A percentile compares a stretch with the other conserved stretches of the same genome.
phyloP scores from a whole-genome alignment of 2,888 invertebrate species.

The Drosophila subquinaria region DNA sequence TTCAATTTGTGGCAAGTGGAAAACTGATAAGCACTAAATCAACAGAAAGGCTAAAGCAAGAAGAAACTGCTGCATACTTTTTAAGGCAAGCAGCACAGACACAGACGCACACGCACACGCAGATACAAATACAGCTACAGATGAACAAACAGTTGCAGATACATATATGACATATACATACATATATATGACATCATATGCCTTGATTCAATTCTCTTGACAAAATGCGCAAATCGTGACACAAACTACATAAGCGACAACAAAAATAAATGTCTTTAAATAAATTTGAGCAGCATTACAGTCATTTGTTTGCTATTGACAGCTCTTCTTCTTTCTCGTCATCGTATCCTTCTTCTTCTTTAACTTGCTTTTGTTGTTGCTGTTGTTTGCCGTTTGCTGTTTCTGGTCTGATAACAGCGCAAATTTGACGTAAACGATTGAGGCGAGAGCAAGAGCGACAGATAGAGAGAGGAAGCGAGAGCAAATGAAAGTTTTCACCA shows the following conservation, averaged over 20 bases:
- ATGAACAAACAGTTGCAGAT: conserved; percentile 10
- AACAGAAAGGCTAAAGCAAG: conserved; percentile 23
- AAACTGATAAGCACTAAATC: conserved; percentile 44
- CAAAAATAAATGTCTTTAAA: conserved; percentile 69
- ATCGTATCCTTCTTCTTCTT: conserved; percentile 14
- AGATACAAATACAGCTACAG: conserved; percentile 9
- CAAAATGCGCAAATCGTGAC: conserved; percentile 61
- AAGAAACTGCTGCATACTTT: conserved; percentile 65
- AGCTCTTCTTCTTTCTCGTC: conserved; percentile 19
- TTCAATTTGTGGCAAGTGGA: conserved; percentile 10
- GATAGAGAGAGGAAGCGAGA: conserved; percentile 33
- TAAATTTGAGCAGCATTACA: conserved; percentile 68
- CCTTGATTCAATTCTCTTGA: conserved; percentile 44
- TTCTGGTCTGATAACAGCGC: conserved; percentile 71
- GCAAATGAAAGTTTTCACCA: conserved; percentile 73
- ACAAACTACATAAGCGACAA: conserved; percentile 58
- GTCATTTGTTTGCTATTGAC: conserved; percentile 62
- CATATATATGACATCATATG: conserved; percentile 61
- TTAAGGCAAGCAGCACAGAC: conserved; percentile 16
- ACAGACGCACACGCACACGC: background rate
- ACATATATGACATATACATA: background rate
- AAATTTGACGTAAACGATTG: conserved; percentile 57
- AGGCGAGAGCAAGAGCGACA: conserved; percentile 4
- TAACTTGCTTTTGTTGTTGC: conserved; percentile 17
- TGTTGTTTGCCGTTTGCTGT: conserved; percentile 36